Evolutionary conservation across 2,797 vertebrate genomes (phyloP).

Genomic region (Cirrhinus mrigala): DNA sequence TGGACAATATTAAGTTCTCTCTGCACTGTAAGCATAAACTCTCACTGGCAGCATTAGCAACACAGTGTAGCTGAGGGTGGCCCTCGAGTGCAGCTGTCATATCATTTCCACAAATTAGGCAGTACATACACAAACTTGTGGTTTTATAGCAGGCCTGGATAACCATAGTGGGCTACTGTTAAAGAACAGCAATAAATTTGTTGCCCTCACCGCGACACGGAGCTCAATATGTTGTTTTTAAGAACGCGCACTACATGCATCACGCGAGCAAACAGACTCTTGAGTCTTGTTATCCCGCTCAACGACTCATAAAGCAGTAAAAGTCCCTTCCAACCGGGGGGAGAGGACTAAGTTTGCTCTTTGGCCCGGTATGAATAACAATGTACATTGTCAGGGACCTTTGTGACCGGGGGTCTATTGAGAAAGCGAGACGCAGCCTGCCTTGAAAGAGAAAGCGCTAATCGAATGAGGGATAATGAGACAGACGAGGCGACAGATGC

Average conservation of each 20-base stretch:
- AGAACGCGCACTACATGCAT: conserved; percentile 69
- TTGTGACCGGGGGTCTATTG: conserved; percentile 43
- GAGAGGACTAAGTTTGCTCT: conserved; percentile 51
- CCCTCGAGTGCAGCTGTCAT: conserved; percentile 27
- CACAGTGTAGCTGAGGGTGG: neutral
- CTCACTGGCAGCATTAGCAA: conserved; percentile 11
- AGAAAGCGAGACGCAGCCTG: conserved; percentile 38
- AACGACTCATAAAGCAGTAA: conserved; percentile 79
- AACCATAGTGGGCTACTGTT: conserved; percentile 17
- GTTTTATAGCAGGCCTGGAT: conserved; percentile 21
- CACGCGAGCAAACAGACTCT: conserved; percentile 68
- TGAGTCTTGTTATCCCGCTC: conserved; percentile 56
- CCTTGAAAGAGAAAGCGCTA: conserved; percentile 72
- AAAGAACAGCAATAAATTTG: conserved; percentile 74
- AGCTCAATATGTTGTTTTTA: conserved; percentile 74
- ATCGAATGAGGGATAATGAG: conserved; percentile 95
- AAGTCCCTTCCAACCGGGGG: conserved; percentile 64
- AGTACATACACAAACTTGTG: conserved; percentile 23
- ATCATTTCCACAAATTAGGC: conserved; percentile 31
- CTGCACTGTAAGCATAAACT: conserved; percentile 18
- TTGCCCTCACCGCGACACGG: conserved; percentile 75
- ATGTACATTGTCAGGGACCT: conserved; percentile 67
- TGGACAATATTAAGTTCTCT: conserved; percentile 1
- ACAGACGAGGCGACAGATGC: conserved; percentile 93
- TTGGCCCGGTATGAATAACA: conserved; percentile 62